A percentile compares a stretch with the other conserved stretches of the same genome.
These are phyloP conservation scores for Euproctis similis DNA, from an alignment of 2,888 invertebrate species.

Conservation along the genomic window DNA sequence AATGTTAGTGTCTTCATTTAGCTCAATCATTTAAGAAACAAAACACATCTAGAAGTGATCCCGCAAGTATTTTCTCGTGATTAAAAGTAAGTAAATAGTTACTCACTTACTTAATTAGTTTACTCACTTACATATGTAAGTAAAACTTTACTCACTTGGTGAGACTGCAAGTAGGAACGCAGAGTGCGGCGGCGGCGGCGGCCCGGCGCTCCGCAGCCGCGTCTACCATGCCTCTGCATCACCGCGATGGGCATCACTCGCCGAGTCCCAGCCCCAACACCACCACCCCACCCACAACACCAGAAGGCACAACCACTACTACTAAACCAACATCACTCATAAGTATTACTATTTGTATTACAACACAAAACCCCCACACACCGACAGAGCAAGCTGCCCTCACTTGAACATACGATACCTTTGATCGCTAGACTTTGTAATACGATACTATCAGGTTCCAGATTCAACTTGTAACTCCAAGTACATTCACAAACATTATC, in stretches of 20 bases:
- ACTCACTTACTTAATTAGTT: too few relatives aligned
- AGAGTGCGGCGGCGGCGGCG: slow-evolving; percentile 61
- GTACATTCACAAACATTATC: slow-evolving; percentile 14
- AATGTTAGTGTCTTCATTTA: too few relatives aligned
- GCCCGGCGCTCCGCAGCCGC: slow-evolving; percentile 72
- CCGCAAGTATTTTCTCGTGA: too few relatives aligned
- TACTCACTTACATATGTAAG: too few relatives aligned
- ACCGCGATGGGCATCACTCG: slow-evolving; percentile 69
- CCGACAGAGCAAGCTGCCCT: slow-evolving; percentile 31
- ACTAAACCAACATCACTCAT: slow-evolving; percentile 49
- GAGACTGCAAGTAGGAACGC: slow-evolving; percentile 56
- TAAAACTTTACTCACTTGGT: slow-evolving; percentile 60
- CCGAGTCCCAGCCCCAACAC: slow-evolving; percentile 41
- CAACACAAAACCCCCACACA: slow-evolving; percentile 37
- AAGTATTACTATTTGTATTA: slow-evolving; percentile 30
- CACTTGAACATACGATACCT: slow-evolving; percentile 36
- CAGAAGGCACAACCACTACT: slow-evolving; percentile 42
- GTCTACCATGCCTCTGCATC: slow-evolving; percentile 75
- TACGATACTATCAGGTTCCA: slow-evolving; percentile 25
- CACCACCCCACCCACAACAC: slow-evolving; percentile 40
- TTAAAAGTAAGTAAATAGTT: too few relatives aligned
- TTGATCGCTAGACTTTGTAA: slow-evolving; percentile 41
- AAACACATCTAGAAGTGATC: too few relatives aligned
- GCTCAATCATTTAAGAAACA: too few relatives aligned
- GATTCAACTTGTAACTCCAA: slow-evolving; percentile 12